Conservation (phyloP, 2,113 vertebrate species). For the Picathartes gymnocephalus region DNA sequence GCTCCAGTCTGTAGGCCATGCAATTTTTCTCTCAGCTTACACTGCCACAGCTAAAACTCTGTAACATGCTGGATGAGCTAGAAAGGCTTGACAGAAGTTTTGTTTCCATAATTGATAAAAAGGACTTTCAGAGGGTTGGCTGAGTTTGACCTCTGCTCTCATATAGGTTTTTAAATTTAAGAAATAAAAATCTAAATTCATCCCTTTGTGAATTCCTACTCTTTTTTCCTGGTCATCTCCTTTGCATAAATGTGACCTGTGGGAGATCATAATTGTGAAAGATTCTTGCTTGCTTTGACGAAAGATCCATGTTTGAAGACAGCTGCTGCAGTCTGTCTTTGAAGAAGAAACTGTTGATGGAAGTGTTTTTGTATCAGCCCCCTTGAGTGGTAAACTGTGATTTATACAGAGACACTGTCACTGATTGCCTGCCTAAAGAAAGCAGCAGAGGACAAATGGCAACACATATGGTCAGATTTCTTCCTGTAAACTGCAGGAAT, state of each 20-base stretch:
- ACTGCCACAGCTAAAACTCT: not conserved
- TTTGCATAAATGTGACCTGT: not conserved
- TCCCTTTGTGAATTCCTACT: not conserved
- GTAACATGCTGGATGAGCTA: not conserved
- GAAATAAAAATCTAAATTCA: not conserved
- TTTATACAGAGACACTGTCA: not conserved
- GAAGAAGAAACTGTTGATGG: slow-evolving; percentile 2
- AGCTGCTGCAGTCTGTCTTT: slow-evolving; percentile 7
- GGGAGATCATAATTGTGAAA: not conserved
- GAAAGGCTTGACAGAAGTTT: not conserved
- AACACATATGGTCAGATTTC: not conserved
- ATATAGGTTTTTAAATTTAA: not conserved
- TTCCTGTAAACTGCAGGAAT: not conserved
- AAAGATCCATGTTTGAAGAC: not conserved
- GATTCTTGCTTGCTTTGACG: not conserved
- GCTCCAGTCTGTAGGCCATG: not conserved
- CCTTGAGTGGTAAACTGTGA: not conserved
- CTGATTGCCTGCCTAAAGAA: not conserved
- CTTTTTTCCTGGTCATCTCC: not conserved
- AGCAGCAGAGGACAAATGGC: slow-evolving; percentile 25
- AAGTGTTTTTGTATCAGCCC: not conserved
- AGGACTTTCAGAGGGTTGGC: not conserved
- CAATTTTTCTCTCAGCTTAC: not conserved
- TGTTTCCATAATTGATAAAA: not conserved
- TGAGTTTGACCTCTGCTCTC: not conserved